Conservation (phyloP, 2,113 vertebrate genomes). For the Propithecus coquereli region DNA sequence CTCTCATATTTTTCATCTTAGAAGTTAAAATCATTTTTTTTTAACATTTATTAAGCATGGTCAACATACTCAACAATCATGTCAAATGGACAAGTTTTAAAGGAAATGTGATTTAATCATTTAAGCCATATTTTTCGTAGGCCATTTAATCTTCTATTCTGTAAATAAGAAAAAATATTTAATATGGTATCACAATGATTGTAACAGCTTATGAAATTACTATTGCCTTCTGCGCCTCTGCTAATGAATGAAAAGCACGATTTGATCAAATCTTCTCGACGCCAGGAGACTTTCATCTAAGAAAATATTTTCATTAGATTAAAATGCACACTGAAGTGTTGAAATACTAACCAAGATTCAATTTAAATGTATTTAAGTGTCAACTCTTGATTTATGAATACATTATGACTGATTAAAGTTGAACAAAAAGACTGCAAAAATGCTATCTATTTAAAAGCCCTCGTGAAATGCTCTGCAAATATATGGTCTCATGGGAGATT, state of each 20-base stretch:
- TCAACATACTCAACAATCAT: neutral
- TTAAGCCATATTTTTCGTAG: neutral
- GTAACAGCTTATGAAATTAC: neutral
- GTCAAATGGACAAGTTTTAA: neutral
- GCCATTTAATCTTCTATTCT: neutral
- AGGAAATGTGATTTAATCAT: neutral
- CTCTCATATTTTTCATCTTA: neutral
- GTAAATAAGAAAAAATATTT: neutral
- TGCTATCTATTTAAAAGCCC: neutral
- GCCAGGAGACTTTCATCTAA: neutral
- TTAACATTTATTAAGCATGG: neutral
- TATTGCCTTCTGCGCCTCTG: neutral
- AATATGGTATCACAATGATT: neutral
- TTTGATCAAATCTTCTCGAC: neutral
- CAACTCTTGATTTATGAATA: neutral
- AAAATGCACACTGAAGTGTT: neutral
- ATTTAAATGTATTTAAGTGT: neutral
- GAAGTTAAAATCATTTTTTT: neutral
- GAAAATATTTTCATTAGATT: slow-evolving; percentile 41
- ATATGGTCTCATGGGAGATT: neutral
- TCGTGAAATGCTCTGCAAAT: neutral
- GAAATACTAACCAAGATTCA: neutral
- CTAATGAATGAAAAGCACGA: neutral
- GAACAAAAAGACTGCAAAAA: neutral
- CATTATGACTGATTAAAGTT: neutral